Evolutionary conservation across 2,797 vertebrate species (phyloP).

Genomic region (Phalloptychus januarius): DNA sequence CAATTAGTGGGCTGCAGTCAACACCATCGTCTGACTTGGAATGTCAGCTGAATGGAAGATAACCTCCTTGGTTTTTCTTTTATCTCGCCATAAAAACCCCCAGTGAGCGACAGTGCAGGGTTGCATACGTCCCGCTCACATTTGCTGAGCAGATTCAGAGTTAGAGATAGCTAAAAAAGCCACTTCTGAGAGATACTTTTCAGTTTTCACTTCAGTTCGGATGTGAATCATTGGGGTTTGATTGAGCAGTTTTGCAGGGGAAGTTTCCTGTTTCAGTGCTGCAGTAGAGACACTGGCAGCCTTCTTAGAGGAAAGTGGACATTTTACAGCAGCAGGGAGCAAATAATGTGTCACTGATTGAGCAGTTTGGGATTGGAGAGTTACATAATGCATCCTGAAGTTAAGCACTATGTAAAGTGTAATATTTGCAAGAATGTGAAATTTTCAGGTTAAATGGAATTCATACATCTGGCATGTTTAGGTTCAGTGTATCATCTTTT

Average conservation of each 20-base stretch:
- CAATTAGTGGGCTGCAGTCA: conserved; percentile 71
- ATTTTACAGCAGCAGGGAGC: conserved; percentile 60
- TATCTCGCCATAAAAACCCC: conserved; percentile 61
- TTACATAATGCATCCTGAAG: conserved; percentile 33
- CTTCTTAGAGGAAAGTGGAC: conserved; percentile 40
- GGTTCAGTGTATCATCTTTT: not conserved
- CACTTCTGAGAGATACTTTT: conserved; percentile 47
- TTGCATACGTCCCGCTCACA: conserved; percentile 49
- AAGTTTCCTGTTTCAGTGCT: conserved; percentile 4
- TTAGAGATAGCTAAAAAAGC: conserved; percentile 33
- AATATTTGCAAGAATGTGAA: not conserved
- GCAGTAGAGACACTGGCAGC: not conserved
- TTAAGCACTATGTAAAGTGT: not conserved
- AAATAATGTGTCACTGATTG: conserved; percentile 14
- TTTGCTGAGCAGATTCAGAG: conserved; percentile 51
- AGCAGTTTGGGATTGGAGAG: conserved; percentile 42
- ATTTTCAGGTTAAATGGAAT: not conserved
- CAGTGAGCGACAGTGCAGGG: conserved; percentile 25
- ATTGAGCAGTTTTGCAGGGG: conserved; percentile 22
- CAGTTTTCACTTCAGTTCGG: conserved; percentile 30
- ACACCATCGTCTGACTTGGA: conserved; percentile 64
- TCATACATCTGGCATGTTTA: not conserved
- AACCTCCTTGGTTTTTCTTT: conserved; percentile 62
- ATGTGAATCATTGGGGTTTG: conserved; percentile 24
- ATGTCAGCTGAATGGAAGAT: conserved; percentile 71